A percentile compares a stretch with the other conserved stretches of the same genome.
These are phyloP conservation scores for Lymantria monacha DNA, from an alignment of 2,888 invertebrate genomes.

Conservation along the genomic window DNA sequence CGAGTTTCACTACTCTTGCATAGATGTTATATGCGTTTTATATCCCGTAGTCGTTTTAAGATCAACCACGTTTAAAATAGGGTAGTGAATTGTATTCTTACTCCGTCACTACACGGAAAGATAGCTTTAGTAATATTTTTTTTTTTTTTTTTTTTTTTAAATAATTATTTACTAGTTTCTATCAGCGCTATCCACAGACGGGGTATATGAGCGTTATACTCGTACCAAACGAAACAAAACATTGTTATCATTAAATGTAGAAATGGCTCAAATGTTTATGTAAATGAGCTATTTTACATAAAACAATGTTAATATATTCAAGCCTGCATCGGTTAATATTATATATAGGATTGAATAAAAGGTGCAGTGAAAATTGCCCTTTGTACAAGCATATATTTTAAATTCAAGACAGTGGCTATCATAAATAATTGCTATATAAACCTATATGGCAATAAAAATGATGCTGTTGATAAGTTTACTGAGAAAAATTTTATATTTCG, in stretches of 20 bases:
- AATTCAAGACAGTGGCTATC: constrained; percentile 58
- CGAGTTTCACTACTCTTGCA: no score
- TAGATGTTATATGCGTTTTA: no score
- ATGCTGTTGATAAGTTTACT: constrained; percentile 43
- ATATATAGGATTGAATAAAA: constrained; percentile 17
- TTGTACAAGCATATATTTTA: constrained; percentile 20
- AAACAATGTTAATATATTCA: constrained; percentile 24
- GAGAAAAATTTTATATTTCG: constrained; percentile 61
- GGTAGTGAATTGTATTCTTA: no score
- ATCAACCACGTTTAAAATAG: no score
- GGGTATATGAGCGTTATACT: constrained; percentile 2
- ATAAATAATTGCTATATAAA: constrained; percentile 48
- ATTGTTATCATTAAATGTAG: constrained; percentile 13
- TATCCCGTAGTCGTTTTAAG: no score
- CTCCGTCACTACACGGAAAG: no score
- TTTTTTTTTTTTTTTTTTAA: no score
- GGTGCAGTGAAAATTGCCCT: constrained; percentile 12
- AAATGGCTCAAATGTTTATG: constrained; percentile 13
- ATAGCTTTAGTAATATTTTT: no score
- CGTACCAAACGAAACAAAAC: neutral
- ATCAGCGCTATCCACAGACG: constrained; percentile 4
- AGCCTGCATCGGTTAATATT: constrained; percentile 18
- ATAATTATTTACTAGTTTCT: constrained; percentile 24
- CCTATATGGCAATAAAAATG: constrained; percentile 47
- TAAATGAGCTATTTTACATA: constrained; percentile 18